These are phyloP conservation scores for Drosophila trapezifrons DNA, from an alignment of 1,140 invertebrate genomes.

Conservation along the genomic window DNA sequence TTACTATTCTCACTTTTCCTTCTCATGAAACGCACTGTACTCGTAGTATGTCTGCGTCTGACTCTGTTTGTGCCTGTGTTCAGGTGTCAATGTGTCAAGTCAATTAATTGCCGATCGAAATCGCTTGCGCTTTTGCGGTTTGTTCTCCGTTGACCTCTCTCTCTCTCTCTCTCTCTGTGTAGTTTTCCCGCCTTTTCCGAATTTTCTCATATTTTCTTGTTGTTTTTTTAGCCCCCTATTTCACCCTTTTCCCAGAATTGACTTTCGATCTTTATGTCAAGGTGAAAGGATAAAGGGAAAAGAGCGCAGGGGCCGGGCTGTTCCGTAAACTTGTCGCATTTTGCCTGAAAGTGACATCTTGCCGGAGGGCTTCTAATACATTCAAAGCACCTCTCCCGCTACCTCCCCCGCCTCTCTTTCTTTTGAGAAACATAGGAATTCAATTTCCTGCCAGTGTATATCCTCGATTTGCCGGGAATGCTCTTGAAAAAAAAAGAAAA, in stretches of 20 bases:
- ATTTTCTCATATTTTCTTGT: neutral
- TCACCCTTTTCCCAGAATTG: neutral
- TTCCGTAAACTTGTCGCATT: slow-evolving; percentile 21
- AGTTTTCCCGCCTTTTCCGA: neutral
- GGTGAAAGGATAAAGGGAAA: neutral
- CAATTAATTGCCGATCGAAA: slow-evolving; percentile 44
- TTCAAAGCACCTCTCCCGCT: neutral
- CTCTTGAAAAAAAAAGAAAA: slow-evolving; percentile 39
- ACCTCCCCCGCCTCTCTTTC: neutral
- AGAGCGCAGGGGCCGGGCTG: no score
- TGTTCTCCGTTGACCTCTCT: slow-evolving; percentile 15
- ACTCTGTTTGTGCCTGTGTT: slow-evolving; percentile 1
- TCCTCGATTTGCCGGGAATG: slow-evolving; percentile 43
- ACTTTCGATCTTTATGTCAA: slow-evolving; percentile 16
- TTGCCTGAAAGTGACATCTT: slow-evolving; percentile 40
- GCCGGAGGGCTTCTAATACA: slow-evolving; percentile 9
- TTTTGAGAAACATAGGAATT: slow-evolving; percentile 60
- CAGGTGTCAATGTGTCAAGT: slow-evolving; percentile 39
- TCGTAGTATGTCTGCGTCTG: neutral
- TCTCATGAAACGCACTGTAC: slow-evolving; percentile 8
- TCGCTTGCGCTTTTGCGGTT: slow-evolving; percentile 28
- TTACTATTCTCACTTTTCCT: neutral
- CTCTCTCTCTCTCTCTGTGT: slow-evolving; percentile 1
- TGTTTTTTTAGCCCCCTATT: neutral
- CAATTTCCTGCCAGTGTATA: slow-evolving; percentile 57